Evolutionary conservation across 30 jellyfish, hydroid and myxozoan species (phyloP).

Genomic region (Hydra vulgaris): DNA sequence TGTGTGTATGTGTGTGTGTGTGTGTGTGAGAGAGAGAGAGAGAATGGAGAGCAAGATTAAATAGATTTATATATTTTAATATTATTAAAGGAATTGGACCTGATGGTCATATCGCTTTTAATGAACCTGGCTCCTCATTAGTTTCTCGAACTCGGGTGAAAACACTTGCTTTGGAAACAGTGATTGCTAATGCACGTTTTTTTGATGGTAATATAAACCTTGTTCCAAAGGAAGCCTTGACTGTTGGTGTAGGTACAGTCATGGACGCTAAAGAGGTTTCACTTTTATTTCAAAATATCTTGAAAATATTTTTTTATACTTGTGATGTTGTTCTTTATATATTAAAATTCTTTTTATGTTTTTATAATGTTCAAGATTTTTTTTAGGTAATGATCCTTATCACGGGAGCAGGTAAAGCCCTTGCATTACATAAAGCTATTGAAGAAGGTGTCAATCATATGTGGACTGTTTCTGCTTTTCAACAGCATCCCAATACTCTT

Average conservation of each 20-base stretch:
- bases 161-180: conserved; percentile 91
- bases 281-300: not conserved
- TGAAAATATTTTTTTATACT: not conserved
- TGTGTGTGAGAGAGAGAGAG: no score
- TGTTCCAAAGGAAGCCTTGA: conserved; percentile 79
- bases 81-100: conserved; percentile 88
- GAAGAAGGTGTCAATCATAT: conserved; percentile 95
- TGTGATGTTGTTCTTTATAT: not conserved
- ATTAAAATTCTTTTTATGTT: not conserved
- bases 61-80: no score
- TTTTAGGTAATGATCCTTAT: conserved; percentile 78
- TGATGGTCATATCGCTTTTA: conserved; percentile 94
- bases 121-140: conserved; percentile 94
- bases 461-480: conserved; percentile 99
- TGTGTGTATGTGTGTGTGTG: no score
- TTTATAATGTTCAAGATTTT: not conserved
- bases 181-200: conserved; percentile 88
- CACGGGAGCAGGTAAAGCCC: conserved; percentile 87
- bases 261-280: conserved; percentile 88
- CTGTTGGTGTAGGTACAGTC: conserved; percentile 97
- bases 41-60: no score
- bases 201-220: conserved; percentile 65
- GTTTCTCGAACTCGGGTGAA: conserved; percentile 87
- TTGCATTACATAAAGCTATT: conserved; percentile 80
- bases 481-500: conserved; percentile 81